Conservation (phyloP, 2,888 invertebrate genomes). For the Seladonia tumulorum region DNA sequence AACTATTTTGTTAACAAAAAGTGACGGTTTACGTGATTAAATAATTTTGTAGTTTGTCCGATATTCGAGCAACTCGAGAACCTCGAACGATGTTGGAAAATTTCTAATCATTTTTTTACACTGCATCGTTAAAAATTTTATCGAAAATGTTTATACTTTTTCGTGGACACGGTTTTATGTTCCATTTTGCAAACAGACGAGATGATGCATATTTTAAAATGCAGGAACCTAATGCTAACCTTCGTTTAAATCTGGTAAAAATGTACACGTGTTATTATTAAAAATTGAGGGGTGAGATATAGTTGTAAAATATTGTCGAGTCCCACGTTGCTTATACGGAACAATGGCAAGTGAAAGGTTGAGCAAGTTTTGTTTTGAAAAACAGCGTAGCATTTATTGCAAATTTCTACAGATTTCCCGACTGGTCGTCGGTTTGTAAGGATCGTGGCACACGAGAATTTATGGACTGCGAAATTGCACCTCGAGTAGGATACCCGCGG, state of each 20-base stretch:
- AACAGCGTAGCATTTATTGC: neutral
- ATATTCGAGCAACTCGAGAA: neutral
- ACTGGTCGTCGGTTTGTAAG: neutral
- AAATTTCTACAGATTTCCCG: neutral
- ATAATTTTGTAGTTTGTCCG: neutral
- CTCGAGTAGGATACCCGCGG: neutral
- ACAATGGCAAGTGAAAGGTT: neutral
- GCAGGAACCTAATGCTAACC: no score
- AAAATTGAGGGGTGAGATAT: neutral
- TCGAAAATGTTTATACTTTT: no score
- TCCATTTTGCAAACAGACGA: no score
- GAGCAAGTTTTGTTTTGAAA: neutral
- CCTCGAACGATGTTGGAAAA: no score
- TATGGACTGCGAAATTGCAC: slow-evolving; percentile 19
- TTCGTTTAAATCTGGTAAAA: neutral
- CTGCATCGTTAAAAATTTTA: no score
- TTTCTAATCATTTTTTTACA: no score
- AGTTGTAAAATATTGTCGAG: neutral
- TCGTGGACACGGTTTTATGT: no score
- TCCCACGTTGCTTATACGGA: neutral
- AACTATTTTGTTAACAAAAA: neutral
- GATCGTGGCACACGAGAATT: slow-evolving; percentile 1
- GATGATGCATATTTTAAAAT: no score
- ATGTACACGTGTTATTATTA: neutral
- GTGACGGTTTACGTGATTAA: neutral